A percentile compares a stretch with the other conserved stretches of the same genome.
phyloP scores from a whole-genome alignment of 2,113 vertebrate species.

The Oryzias curvinotus region DNA sequence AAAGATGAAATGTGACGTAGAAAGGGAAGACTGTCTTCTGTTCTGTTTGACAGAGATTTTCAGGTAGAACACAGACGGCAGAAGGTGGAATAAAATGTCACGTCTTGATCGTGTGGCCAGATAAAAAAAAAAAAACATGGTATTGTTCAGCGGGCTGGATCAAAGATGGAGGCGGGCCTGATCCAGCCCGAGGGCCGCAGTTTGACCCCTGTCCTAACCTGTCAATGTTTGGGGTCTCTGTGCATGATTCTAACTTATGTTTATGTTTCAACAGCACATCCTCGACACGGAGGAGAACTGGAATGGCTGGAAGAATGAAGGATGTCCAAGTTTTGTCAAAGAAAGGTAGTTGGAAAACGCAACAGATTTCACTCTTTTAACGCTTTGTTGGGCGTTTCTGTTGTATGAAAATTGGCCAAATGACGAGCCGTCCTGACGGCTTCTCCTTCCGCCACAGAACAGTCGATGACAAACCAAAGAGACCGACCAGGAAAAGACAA shows the following conservation, averaged over 20 bases:
- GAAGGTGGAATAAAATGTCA: no score
- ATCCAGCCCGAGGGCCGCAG: no score
- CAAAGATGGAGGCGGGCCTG: no score
- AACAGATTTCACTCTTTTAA: background rate
- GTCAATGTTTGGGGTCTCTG: background rate
- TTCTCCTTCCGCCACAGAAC: constrained; percentile 70
- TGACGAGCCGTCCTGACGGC: background rate
- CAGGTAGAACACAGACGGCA: no score
- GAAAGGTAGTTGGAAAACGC: constrained; percentile 82
- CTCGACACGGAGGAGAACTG: constrained; percentile 97
- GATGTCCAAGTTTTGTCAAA: constrained; percentile 97
- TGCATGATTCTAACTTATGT: background rate
- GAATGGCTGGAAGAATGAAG: constrained; percentile 98
- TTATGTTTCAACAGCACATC: constrained; percentile 83
- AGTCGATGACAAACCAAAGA: constrained; percentile 86
- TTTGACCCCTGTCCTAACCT: no score
- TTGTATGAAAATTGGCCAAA: background rate
- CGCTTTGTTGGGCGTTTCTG: background rate
- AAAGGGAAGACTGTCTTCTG: no score
- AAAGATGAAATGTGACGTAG: no score
- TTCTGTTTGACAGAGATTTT: no score
- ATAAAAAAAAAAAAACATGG: no score
- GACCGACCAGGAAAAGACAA: constrained; percentile 85
- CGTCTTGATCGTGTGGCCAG: no score
- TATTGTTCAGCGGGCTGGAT: no score